A percentile compares a stretch with the other conserved stretches of the same genome.
These are phyloP conservation scores for Loxodonta africana DNA, from an alignment of 2,113 vertebrate genomes.

Conservation along the genomic window DNA sequence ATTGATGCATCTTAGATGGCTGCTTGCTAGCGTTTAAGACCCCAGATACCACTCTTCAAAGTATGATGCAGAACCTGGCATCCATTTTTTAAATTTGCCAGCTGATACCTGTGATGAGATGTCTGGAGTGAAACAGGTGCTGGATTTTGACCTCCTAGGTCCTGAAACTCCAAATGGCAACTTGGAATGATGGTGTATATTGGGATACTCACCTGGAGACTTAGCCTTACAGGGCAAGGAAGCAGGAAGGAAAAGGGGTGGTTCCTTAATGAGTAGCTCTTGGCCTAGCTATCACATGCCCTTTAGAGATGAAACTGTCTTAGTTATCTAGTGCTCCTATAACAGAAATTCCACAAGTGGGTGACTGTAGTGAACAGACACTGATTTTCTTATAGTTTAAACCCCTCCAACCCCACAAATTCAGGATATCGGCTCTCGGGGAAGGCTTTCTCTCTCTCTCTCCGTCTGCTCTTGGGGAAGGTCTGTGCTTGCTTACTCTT, in stretches of 20 bases:
- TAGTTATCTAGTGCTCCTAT: background rate
- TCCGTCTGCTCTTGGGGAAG: background rate
- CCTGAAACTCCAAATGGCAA: background rate
- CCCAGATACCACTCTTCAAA: too few species aligned
- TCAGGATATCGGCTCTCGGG: background rate
- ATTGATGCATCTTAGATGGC: too few species aligned
- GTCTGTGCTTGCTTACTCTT: background rate
- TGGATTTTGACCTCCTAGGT: background rate
- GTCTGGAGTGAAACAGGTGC: background rate
- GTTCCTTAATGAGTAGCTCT: too few species aligned
- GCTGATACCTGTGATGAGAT: too few species aligned
- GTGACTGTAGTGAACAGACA: background rate
- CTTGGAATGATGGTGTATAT: accelerated
- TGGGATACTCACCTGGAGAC: background rate
- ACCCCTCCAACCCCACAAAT: background rate
- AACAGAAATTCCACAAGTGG: background rate
- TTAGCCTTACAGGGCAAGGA: accelerated
- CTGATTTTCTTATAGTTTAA: background rate
- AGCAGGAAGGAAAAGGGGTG: background rate
- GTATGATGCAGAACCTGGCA: too few species aligned
- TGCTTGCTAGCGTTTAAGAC: too few species aligned
- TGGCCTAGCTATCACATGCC: background rate
- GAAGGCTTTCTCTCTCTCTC: background rate
- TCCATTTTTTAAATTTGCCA: background rate
- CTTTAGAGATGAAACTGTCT: background rate